Base-by-base conservation (phyloP, 1,140 invertebrate species). In the Maniola jurtina region DNA sequence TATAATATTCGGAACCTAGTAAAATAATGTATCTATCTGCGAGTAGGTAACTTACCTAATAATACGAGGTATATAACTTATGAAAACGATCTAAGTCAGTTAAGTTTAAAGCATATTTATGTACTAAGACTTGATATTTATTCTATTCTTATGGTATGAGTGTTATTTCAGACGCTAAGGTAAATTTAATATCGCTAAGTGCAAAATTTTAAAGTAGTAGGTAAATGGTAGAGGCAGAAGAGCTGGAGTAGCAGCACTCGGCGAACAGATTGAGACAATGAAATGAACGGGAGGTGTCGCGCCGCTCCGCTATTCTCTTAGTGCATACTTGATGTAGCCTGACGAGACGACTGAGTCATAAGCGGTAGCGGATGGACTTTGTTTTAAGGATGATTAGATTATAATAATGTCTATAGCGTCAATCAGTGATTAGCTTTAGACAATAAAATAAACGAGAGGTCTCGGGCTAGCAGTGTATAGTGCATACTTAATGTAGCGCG, bases 381-480 rank as follows among this genome's bases (percentile, higher is more conserved):
- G n/a, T 40, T 57, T 11, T 36, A 13, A 5, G 35, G 35, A 13
- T n/a, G 13, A 36, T n/a, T 57, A 58, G 9, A 45, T 35, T 13
- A 2, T 35, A 56, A 3, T 56, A 35, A 9, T 0, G 10, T 36
- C 40, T 61, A 42, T 38, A 2, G 42, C 25, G 14, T 16, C 55
- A 57, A 35, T 57, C 35, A 0, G 0, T 13, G 35, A 14, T 64
- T 58, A 78, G 79, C 79, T 80, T 77, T 78, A 86, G 85, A 89
- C 87, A 89, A 87, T 89, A 85, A 88, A 89, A 84, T 87, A 81
- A 83, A 73, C 82, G 79, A 70, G 72, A 88, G 84, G 88, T 87
- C 84, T 87, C 84, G 84, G 83, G 75, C n/a, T n/a, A n/a, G n/a
- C n/a, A n/a, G n/a, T n/a, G n/a, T n/a, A n/a, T 72, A 86, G 88